Evolutionary conservation across 2,113 vertebrate species (phyloP), one percentile per base, ranked within the genome.

Genomic region (Hyla sarda): DNA sequence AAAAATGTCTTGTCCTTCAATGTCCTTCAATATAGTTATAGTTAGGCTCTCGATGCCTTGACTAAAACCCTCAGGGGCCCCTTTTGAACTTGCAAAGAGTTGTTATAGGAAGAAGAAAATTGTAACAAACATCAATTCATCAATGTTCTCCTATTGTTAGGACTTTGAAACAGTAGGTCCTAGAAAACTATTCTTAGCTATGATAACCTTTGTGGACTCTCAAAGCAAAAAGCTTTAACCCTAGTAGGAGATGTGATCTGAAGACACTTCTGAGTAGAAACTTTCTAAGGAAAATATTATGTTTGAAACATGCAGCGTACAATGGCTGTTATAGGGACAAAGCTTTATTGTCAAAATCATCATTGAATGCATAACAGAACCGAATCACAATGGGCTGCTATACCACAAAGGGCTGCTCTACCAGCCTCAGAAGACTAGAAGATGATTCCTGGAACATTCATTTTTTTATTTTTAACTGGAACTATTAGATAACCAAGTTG

Each of bases 271-370:
- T 28, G 25, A 50, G 13, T 28, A 52, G 13, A 56, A 41, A 45
- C 54, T 45, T 58, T 58, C 14, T 25, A 41, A n/a, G 62, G 28
- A 34, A 34, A 23, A 34, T 37, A 9, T n/a, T 8, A 25, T 52
- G 19, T 30, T 56, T 21, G 48, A 79, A 79, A 34, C 54, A 80
- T 80, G 56, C 77, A 25, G 56, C n/a, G 77, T 23, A 79, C 16
- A 71, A 37, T 37, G 32, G 1, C 13, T 67, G 30, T 30, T 65
- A 37, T 37, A 71, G 32, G 19, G 16, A 1, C 2, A 17, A 34
- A 32, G 16, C 1, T 19, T 69, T 34, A 34, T 4, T 4, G 30
- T 71, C 13, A 69, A 69, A 69, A 32, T 6, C 23, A 69, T 30
- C 12, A 30, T 16, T 32, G 17, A 34, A 69, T 37, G 8, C 9